A percentile compares a stretch with the other conserved stretches of the same genome.
These are phyloP conservation scores for Palloptera scutellata DNA, from an alignment of 2,888 invertebrate genomes.

Conservation along the genomic window DNA sequence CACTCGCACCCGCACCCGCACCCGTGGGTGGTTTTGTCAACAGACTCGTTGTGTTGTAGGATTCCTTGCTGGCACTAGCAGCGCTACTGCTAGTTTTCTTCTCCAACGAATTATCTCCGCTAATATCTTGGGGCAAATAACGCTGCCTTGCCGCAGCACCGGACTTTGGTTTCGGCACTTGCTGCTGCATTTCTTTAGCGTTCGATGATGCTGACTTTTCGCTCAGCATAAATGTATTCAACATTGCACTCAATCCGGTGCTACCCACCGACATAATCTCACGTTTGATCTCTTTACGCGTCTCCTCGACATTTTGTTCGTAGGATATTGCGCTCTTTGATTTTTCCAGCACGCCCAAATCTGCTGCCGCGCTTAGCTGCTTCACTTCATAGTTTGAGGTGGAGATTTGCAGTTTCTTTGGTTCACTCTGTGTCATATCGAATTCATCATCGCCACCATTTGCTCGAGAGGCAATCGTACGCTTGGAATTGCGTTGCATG, in stretches of 20 bases:
- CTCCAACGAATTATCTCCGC: constrained; percentile 44
- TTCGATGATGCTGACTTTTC: neutral
- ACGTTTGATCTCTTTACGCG: constrained; percentile 62
- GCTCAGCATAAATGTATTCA: constrained; percentile 45
- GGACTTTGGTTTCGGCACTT: constrained; percentile 58
- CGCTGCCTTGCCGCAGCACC: constrained; percentile 68
- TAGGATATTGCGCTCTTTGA: constrained; percentile 49
- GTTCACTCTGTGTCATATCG: constrained; percentile 53
- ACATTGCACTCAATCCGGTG: constrained; percentile 61
- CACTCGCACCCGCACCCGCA: no score
- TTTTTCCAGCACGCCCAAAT: constrained; percentile 47
- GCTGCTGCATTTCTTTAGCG: constrained; percentile 26
- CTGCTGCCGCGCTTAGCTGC: constrained; percentile 33
- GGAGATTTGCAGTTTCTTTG: constrained; percentile 54
- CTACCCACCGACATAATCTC: constrained; percentile 67
- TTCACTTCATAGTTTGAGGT: constrained; percentile 26
- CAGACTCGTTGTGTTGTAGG: no score
- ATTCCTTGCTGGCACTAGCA: no score
- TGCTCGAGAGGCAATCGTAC: constrained; percentile 66
- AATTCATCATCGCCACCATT: constrained; percentile 48
- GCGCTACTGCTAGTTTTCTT: neutral
- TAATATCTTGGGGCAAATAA: constrained; percentile 68
- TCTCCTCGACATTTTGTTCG: constrained; percentile 55
- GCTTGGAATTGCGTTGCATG: constrained; percentile 75
- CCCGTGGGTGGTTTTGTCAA: no score